Evolutionary conservation across 2,888 invertebrate species (phyloP).

Genomic region (Tetragonula carbonaria): DNA sequence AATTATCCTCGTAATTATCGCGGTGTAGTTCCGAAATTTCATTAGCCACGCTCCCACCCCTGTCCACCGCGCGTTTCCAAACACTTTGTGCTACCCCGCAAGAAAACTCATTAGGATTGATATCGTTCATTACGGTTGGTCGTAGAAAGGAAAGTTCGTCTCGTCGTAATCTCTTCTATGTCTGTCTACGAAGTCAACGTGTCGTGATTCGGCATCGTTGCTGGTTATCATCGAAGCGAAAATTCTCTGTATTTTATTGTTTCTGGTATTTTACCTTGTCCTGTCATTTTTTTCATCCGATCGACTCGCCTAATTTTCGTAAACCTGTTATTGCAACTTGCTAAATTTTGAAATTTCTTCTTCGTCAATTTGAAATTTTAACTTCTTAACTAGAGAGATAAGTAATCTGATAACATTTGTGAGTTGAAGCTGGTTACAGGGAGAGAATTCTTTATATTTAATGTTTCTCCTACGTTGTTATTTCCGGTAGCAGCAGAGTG

Average conservation of each 20-base stretch:
- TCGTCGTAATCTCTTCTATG: neutral
- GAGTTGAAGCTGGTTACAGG: too few species aligned
- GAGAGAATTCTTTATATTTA: too few species aligned
- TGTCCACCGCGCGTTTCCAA: conserved; percentile 4
- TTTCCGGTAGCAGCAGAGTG: too few species aligned
- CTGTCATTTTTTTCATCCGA: too few species aligned
- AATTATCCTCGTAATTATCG: conserved; percentile 42
- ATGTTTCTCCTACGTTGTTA: too few species aligned
- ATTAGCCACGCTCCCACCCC: conserved; percentile 1
- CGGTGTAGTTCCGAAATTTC: conserved; percentile 29
- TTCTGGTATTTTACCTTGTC: neutral
- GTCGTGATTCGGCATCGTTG: neutral
- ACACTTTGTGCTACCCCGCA: neutral
- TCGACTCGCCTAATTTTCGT: too few species aligned
- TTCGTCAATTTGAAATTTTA: too few species aligned
- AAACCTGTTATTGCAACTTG: too few species aligned
- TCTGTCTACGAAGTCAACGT: neutral
- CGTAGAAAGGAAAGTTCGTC: neutral
- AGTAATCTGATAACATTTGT: too few species aligned
- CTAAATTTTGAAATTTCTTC: too few species aligned
- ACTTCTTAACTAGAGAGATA: too few species aligned
- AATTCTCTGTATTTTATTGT: neutral
- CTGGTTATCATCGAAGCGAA: neutral
- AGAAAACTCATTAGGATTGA: conserved; percentile 10
- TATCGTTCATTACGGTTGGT: neutral